A percentile compares a stretch with the other conserved stretches of the same genome.
Evolutionary conservation across 2,888 invertebrate genomes (phyloP).

Genomic region (Alloscopus bannaensis): DNA sequence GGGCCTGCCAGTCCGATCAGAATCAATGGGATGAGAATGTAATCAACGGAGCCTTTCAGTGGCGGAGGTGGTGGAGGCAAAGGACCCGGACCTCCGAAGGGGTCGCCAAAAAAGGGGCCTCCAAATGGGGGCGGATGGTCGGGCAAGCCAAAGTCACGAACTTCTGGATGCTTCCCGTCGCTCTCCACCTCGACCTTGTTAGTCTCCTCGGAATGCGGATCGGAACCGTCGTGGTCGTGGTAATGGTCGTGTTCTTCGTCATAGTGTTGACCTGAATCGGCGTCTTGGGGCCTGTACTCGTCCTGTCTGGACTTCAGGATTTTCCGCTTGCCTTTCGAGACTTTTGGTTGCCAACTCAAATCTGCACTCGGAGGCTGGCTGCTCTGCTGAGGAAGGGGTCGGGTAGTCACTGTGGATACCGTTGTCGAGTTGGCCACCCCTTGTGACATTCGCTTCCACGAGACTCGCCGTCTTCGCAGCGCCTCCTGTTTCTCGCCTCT

Average conservation of each 20-base stretch:
- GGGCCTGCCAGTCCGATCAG: conserved; percentile 72
- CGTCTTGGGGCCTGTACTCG: conserved; percentile 18
- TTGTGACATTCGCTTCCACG: too few species aligned
- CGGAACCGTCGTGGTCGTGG: too few species aligned
- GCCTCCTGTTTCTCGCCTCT: not conserved
- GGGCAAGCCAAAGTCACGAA: conserved; percentile 37
- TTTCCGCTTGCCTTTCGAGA: conserved; percentile 30
- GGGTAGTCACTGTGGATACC: too few species aligned
- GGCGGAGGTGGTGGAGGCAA: conserved; percentile 58
- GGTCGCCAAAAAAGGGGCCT: not conserved
- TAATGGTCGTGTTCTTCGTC: conserved; percentile 28
- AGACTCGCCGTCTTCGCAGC: too few species aligned
- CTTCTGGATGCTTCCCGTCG: conserved; percentile 18
- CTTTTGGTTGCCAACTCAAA: too few species aligned
- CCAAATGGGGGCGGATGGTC: conserved; percentile 20
- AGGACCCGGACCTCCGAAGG: conserved; percentile 36
- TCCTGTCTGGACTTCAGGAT: conserved; percentile 44
- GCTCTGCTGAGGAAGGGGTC: too few species aligned
- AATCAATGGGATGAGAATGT: conserved; percentile 72
- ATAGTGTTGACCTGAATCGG: not conserved
- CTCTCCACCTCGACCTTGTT: not conserved
- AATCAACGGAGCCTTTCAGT: conserved; percentile 72
- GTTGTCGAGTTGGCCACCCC: too few species aligned
- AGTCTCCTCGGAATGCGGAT: too few species aligned
- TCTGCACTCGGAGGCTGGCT: not conserved